Conservation (phyloP, 1,140 invertebrate genomes). For the Holcopasites calliopsidis region DNA sequence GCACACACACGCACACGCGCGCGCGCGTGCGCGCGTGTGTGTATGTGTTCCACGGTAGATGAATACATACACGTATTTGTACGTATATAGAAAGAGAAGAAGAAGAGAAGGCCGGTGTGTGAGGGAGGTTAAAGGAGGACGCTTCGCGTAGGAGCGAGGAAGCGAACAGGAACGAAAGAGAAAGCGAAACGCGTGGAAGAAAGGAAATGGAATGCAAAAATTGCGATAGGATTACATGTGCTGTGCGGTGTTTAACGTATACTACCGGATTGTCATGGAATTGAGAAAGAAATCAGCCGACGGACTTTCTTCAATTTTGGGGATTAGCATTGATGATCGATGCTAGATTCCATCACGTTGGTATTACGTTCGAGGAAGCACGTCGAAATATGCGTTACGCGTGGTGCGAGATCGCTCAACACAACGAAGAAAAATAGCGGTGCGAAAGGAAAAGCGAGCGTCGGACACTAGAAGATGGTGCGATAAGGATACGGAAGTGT, state of each 20-base stretch:
- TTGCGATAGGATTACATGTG: conserved; percentile 25
- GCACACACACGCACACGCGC: conserved; percentile 7
- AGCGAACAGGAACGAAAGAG: conserved; percentile 12
- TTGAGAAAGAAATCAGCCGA: conserved; percentile 8
- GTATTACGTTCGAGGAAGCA: background rate
- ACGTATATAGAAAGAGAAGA: conserved; percentile 42
- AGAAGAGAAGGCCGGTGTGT: conserved; percentile 33
- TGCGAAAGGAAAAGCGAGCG: background rate
- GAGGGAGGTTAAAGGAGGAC: conserved; percentile 33
- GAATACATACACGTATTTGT: conserved; percentile 30
- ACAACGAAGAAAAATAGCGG: conserved; percentile 34
- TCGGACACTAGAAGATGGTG: background rate
- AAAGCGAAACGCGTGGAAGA: conserved; percentile 26
- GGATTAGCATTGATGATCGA: background rate
- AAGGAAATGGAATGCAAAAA: conserved; percentile 30
- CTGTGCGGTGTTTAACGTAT: background rate
- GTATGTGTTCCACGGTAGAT: conserved; percentile 22
- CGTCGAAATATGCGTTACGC: background rate
- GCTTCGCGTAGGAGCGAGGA: background rate
- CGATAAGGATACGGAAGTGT: background rate
- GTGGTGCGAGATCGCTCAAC: background rate
- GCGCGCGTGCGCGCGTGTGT: conserved; percentile 33
- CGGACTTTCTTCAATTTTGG: background rate
- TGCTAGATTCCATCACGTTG: background rate
- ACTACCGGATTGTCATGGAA: conserved; percentile 6